Evolutionary conservation across 2,113 vertebrate genomes (phyloP), one percentile per base, ranked within the genome.

Genomic region (Dasypus novemcinctus): DNA sequence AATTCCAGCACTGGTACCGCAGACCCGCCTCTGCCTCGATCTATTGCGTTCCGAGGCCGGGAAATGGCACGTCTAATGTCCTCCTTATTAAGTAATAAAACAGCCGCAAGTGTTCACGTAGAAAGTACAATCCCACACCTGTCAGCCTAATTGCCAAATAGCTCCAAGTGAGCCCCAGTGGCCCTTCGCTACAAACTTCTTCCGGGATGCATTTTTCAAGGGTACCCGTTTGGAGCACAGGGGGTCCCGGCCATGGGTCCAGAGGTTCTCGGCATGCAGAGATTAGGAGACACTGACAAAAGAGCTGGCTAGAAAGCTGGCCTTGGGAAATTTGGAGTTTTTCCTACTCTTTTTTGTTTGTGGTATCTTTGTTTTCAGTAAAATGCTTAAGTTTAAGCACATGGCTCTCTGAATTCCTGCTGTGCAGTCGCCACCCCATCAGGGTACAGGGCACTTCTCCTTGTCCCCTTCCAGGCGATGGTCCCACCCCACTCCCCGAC

Each of bases 1-100:
- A 97, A 98, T 95, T 96, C 91, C 87, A 94, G 89, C 81, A 8
- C 93, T 87, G 97, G 98, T 97, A 97, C 96, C 29, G 7, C 41
- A 38, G 93, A 94, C 87, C 95, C 59, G 72, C 96, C 68, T 43
- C 82, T 81, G 92, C 93, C 87, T 23, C 27, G 2, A n/a, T 10
- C 5, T 14, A 54, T 84, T 33, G 63, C 76, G 92, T 81, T 91
- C 87, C 38, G 74, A 85, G 54, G 38, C 69, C 71, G 12, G 86
- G 90, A 85, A 95, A 90, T 71, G 92, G 43, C 95, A 95, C 4
- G 31, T 46, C 12, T 49, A 93, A 86, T 72, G 41, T 79, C 81
- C 81, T 93, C 94, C 95, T 96, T 91, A 80, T 78, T 84, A 93
- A 94, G 93, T 91, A 86, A 85, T 61, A 79, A 91, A 88, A 87